Conservation (phyloP, 2,888 invertebrate genomes). For the Iphiclides podalirius region DNA sequence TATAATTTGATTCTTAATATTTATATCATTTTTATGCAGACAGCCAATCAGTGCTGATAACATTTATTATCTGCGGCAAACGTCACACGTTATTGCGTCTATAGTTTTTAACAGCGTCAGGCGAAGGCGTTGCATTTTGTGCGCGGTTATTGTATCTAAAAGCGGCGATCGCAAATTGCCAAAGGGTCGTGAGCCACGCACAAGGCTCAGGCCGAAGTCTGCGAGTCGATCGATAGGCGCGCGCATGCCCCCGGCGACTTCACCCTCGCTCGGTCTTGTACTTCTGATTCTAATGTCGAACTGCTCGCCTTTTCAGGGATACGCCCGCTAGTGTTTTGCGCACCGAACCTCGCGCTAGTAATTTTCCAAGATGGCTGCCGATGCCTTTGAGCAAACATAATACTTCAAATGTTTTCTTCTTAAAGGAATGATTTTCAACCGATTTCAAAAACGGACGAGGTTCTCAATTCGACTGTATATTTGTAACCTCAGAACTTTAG, state of each 20-base stretch:
- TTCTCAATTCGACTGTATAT: too few relatives aligned
- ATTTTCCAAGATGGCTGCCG: background rate
- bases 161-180: constrained; percentile 15
- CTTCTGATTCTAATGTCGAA: background rate
- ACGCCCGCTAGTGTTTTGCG: background rate
- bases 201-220: constrained; percentile 11
- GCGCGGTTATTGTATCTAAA: constrained; percentile 8
- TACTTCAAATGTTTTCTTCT: background rate
- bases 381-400: constrained; percentile 4
- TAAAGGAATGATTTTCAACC: too few relatives aligned
- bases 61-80: too few relatives aligned
- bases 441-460: too few relatives aligned
- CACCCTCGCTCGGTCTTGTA: background rate
- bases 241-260: constrained; percentile 8
- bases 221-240: constrained; percentile 22
- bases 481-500: too few relatives aligned
- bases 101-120: too few relatives aligned
- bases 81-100: too few relatives aligned
- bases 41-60: too few relatives aligned
- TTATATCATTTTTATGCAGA: too few relatives aligned
- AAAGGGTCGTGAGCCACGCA: constrained; percentile 5
- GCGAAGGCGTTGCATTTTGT: background rate
- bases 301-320: background rate
- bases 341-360: background rate
- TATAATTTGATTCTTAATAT: too few relatives aligned